These are phyloP conservation scores for Cryptus armator DNA, from an alignment of 2,888 invertebrate genomes.

Conservation along the genomic window DNA sequence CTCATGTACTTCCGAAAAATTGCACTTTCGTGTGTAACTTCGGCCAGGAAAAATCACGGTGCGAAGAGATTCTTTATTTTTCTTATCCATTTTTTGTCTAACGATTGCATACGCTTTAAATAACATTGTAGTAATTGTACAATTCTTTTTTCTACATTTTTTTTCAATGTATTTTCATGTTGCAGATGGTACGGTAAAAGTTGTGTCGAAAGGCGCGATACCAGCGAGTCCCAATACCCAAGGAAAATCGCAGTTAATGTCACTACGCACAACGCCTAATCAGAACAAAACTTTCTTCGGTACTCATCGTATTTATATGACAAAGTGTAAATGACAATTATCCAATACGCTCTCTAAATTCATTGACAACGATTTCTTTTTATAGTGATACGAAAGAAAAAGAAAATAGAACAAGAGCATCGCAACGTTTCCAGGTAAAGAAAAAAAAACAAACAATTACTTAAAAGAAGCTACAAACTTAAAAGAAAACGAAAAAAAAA, in stretches of 20 bases:
- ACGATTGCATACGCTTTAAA: too few species aligned
- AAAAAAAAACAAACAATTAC: too few species aligned
- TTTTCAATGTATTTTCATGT: constrained; percentile 37
- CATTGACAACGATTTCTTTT: neutral
- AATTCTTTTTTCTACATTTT: too few species aligned
- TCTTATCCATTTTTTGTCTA: too few species aligned
- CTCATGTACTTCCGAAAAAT: too few species aligned
- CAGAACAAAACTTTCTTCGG: constrained; percentile 89
- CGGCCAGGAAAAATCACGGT: too few species aligned
- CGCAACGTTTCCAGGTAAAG: too few species aligned
- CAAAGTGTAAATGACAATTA: constrained; percentile 88
- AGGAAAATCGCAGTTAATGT: constrained; percentile 89
- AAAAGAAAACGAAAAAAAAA: too few species aligned
- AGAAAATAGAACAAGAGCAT: too few species aligned
- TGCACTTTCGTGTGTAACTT: too few species aligned
- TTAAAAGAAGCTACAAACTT: too few species aligned
- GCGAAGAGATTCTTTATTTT: too few species aligned
- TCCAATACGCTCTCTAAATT: neutral
- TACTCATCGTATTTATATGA: constrained; percentile 90
- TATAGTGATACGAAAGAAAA: neutral
- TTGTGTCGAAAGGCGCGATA: constrained; percentile 89
- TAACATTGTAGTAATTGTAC: constrained; percentile 67
- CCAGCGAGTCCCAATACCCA: constrained; percentile 86
- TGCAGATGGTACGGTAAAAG: constrained; percentile 88
- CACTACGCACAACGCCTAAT: constrained; percentile 88